These are phyloP conservation scores for Aphelocoma coerulescens DNA, from an alignment of 2,113 vertebrate species.

Conservation along the genomic window DNA sequence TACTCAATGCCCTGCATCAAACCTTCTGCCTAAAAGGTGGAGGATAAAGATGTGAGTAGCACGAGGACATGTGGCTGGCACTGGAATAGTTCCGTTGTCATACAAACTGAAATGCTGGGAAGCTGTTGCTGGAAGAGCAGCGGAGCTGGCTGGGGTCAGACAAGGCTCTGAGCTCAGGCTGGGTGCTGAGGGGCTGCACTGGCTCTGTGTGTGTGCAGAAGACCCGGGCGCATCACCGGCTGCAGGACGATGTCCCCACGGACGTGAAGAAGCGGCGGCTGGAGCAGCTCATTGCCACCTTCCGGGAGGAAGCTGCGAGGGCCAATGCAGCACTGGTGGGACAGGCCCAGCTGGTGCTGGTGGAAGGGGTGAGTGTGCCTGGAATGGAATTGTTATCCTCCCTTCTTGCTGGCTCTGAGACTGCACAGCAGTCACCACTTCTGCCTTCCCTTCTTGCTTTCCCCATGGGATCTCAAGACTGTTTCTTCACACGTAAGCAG, in stretches of 20 bases:
- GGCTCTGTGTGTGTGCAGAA: constrained; percentile 4
- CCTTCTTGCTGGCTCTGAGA: neutral
- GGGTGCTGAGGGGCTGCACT: rapidly evolving
- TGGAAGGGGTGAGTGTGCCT: constrained; percentile 50
- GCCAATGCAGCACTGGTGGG: neutral
- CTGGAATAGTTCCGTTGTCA: neutral
- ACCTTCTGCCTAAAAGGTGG: neutral
- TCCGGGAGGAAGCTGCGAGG: constrained; percentile 22
- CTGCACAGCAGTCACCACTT: neutral
- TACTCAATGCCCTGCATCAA: neutral
- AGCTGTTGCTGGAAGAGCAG: neutral
- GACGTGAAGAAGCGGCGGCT: neutral
- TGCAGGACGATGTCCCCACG: constrained; percentile 7
- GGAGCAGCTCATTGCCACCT: constrained; percentile 27
- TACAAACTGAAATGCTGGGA: neutral
- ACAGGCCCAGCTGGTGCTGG: constrained; percentile 46
- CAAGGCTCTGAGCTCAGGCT: neutral
- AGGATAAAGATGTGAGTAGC: neutral
- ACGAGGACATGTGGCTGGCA: rapidly evolving
- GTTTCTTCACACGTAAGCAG: neutral
- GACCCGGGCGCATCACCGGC: constrained; percentile 12
- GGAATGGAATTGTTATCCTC: neutral
- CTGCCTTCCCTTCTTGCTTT: neutral
- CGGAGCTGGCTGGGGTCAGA: neutral
- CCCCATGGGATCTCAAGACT: rapidly evolving